These are phyloP conservation scores for Hylaea fasciaria DNA, from an alignment of 2,888 invertebrate genomes.

Conservation along the genomic window DNA sequence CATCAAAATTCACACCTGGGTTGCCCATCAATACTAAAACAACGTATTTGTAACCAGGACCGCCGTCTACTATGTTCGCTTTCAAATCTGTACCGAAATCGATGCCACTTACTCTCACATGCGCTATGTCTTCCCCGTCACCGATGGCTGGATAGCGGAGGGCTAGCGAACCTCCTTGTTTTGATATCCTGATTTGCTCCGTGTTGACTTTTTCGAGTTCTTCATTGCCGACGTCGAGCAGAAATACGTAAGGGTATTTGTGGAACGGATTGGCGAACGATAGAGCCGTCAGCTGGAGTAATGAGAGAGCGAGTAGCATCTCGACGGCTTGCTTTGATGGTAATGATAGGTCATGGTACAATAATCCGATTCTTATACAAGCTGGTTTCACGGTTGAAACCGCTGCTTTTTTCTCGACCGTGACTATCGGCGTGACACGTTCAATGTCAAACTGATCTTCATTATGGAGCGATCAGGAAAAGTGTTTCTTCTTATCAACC, in stretches of 20 bases:
- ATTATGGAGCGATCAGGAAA: conserved; percentile 55
- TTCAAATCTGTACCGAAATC: conserved; percentile 77
- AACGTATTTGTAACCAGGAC: conserved; percentile 77
- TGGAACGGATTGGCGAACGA: conserved; percentile 68
- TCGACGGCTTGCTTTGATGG: conserved; percentile 35
- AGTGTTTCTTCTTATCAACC: conserved; percentile 32
- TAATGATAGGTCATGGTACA: conserved; percentile 69
- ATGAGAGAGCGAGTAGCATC: conserved; percentile 65
- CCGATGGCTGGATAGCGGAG: conserved; percentile 73
- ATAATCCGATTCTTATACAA: conserved; percentile 75
- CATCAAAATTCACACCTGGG: conserved; percentile 67
- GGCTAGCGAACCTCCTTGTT: conserved; percentile 76
- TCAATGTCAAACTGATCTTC: conserved; percentile 67
- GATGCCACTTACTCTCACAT: conserved; percentile 75
- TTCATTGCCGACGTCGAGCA: conserved; percentile 79
- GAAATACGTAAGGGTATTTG: conserved; percentile 75
- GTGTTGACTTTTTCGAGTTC: conserved; percentile 69
- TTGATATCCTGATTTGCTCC: conserved; percentile 73
- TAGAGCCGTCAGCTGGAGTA: conserved; percentile 52
- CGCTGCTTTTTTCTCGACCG: conserved; percentile 70
- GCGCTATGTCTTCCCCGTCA: conserved; percentile 68
- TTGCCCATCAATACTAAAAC: conserved; percentile 74
- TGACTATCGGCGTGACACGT: conserved; percentile 61
- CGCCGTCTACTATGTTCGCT: conserved; percentile 75
- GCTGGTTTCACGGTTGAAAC: conserved; percentile 68